Evolutionary conservation across 2,113 vertebrate species (phyloP), one percentile per base, ranked within the genome.

Genomic region (Colistium nudipinnis): DNA sequence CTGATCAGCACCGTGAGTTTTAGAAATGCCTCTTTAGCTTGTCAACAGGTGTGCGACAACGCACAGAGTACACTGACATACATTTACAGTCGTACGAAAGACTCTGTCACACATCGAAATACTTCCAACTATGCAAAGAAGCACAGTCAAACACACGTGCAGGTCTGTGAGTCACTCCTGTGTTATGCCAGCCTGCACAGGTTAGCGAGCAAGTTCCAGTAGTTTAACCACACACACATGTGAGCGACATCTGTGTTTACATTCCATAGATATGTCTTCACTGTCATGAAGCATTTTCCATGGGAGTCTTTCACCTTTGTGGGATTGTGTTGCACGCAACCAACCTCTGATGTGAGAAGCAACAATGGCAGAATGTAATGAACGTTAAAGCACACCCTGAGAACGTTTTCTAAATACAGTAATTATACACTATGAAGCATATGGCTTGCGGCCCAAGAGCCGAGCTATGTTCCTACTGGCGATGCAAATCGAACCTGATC

Each of bases 211-310:
- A 53, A 63, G 38, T 52, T n/a, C 31, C 8, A 36, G 33, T 7
- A 44, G n/a, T 30, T 25, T 30, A 63, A 25, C 57, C 48, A 51
- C 66, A 43, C 49, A 43, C 45, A 47, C 48, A 63, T 33, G 16
- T 2, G 53, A 73, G 44, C 28, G 11, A 38, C 78, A 70, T 83
- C 63, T 78, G 65, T 79, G 71, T 83, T 86, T 85, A 82, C 83
- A 71, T 83, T 78, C 68, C 62, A 3, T 17, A 60, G 56, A 76
- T 56, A 64, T 44, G 62, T 65, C 31, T 61, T 5, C 12, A 27
- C 44, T 72, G 28, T 75, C 39, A n/a, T 25, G 12, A 54, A 76
- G 27, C 31, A 6, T 52, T 71, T 70, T 39, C 0, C 14, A 36
- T 39, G 48, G 66, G 54, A 45, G 48, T 71, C 56, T 69, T 53